Percentiles rank a stretch among this genome's conserved stretches.
Evolutionary conservation across 2,797 vertebrate species (phyloP).

Genomic region (Taenioides sp.): DNA sequence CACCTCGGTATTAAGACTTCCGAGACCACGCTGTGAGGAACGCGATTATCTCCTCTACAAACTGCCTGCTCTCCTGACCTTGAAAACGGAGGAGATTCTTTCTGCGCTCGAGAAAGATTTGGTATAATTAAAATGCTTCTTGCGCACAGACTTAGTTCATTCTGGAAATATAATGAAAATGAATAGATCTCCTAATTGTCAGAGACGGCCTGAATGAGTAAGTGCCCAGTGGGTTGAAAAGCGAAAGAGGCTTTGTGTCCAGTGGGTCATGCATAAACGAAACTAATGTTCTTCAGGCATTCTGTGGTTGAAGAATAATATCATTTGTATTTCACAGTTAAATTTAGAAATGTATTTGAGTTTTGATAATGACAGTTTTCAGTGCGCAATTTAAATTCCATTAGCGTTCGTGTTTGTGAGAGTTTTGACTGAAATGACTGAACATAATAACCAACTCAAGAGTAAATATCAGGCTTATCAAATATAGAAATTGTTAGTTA

Average conservation of each 20-base stretch:
- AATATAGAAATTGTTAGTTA: too few species aligned
- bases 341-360: not conserved
- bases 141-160: slow-evolving; percentile 3
- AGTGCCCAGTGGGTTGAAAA: slow-evolving; percentile 15
- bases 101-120: not conserved
- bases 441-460: too few species aligned
- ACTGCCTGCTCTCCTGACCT: slow-evolving; percentile 23
- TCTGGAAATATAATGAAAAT: slow-evolving; percentile 21
- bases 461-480: too few species aligned
- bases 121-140: slow-evolving; percentile 17
- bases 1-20: slow-evolving; percentile 19
- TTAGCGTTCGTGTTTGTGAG: too few species aligned
- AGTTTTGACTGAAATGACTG: too few species aligned
- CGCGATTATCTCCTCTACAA: slow-evolving; percentile 22
- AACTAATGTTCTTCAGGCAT: slow-evolving; percentile 9
- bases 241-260: slow-evolving; percentile 18
- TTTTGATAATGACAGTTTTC: too few species aligned
- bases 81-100: slow-evolving; percentile 15
- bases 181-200: slow-evolving; percentile 25
- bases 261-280: slow-evolving; percentile 1
- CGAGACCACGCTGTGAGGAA: slow-evolving; percentile 18
- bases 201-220: slow-evolving; percentile 22
- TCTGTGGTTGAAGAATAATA: not conserved
- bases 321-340: too few species aligned
- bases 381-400: too few species aligned